Conservation (phyloP, 2,797 vertebrate species). For the Sarcoramphus papa region DNA sequence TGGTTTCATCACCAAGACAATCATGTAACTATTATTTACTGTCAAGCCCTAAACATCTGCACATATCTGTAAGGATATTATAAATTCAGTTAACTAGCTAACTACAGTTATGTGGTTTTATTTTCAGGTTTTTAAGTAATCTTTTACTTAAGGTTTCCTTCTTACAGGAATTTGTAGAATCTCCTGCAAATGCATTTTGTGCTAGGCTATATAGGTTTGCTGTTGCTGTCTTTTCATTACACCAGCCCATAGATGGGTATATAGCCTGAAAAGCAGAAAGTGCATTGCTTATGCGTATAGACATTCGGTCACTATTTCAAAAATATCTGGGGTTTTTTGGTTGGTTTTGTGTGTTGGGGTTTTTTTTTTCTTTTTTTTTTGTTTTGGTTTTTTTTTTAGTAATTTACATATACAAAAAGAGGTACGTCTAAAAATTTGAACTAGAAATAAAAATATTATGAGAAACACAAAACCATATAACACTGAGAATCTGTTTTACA, state of each 20-base stretch:
- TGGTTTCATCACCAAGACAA: neutral
- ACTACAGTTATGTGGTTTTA: accelerated
- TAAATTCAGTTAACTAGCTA: neutral
- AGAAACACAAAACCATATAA: neutral
- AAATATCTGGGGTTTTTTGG: neutral
- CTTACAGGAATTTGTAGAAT: neutral
- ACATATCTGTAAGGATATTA: neutral
- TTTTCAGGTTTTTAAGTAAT: neutral
- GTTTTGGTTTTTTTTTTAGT: accelerated
- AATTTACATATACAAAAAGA: neutral
- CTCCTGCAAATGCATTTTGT: neutral
- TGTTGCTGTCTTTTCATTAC: neutral
- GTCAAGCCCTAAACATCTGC: neutral
- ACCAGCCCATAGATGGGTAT: neutral
- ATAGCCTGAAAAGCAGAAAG: neutral
- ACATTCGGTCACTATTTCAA: neutral
- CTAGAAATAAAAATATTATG: neutral
- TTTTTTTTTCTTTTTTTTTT: too few relatives aligned
- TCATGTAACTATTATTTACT: neutral
- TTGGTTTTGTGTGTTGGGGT: neutral
- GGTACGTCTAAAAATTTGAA: neutral
- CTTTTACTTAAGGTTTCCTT: neutral
- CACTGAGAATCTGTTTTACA: neutral
- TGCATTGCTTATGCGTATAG: neutral
- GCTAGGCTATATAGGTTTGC: accelerated